phyloP scores from a whole-genome alignment of 2,888 invertebrate genomes.

The Drosophila testacea region DNA sequence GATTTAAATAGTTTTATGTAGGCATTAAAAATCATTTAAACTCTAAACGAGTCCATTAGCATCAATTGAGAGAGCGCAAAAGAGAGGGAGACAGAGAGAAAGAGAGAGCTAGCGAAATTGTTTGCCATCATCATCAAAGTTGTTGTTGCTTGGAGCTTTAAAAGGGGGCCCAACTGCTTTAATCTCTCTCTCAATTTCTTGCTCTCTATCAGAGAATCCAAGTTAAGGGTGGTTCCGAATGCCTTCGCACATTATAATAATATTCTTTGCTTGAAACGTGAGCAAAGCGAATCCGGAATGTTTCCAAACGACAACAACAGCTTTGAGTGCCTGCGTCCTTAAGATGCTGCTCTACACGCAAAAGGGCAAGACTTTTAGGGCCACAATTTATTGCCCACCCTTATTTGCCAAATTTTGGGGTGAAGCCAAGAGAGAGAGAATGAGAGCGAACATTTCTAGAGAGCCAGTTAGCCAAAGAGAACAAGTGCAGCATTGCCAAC shows the following conservation, averaged over 20 bases:
- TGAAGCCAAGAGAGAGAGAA: slow-evolving; percentile 38
- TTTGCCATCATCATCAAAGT: neutral
- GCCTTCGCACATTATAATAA: slow-evolving; percentile 37
- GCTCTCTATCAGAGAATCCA: neutral
- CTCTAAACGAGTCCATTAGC: slow-evolving; percentile 51
- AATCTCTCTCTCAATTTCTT: neutral
- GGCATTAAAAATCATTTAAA: slow-evolving; percentile 59
- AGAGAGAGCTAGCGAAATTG: neutral
- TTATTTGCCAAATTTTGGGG: slow-evolving; percentile 50
- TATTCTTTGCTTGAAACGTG: slow-evolving; percentile 28
- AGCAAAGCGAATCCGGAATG: slow-evolving; percentile 52
- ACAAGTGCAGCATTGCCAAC: slow-evolving; percentile 37
- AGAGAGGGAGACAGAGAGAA: slow-evolving; percentile 1
- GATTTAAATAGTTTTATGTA: slow-evolving; percentile 50
- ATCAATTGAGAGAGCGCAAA: slow-evolving; percentile 31
- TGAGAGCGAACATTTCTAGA: neutral
- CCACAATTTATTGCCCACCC: slow-evolving; percentile 49
- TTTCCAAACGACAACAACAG: slow-evolving; percentile 32
- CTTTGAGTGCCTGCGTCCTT: slow-evolving; percentile 44
- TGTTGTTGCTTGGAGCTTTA: slow-evolving; percentile 12
- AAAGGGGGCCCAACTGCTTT: slow-evolving; percentile 13
- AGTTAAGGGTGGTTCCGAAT: slow-evolving; percentile 47
- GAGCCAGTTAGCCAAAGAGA: neutral
- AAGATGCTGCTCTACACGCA: slow-evolving; percentile 42
- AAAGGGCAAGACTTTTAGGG: slow-evolving; percentile 38